Evolutionary conservation across 1,140 invertebrate species (phyloP).

Genomic region (Drosophila sulfurigaster): DNA sequence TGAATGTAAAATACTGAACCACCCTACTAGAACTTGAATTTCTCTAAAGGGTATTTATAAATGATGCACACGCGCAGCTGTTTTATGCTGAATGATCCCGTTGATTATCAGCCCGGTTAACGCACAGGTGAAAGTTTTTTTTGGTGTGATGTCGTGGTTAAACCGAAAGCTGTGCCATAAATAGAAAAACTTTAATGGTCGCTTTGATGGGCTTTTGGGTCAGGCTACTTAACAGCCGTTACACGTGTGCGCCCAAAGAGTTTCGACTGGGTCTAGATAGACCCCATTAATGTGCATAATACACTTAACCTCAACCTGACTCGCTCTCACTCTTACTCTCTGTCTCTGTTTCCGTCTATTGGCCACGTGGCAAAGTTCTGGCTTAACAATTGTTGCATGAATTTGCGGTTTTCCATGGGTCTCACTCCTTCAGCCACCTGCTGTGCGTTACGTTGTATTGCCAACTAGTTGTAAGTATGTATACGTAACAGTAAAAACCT

Average conservation of each 20-base stretch:
- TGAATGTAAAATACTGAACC: background rate
- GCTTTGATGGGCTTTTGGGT: slow-evolving; percentile 8
- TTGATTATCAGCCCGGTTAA: slow-evolving; percentile 47
- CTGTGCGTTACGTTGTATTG: slow-evolving; percentile 2
- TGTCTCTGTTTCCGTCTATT: no score
- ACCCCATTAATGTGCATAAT: slow-evolving; percentile 71
- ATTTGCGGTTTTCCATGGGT: slow-evolving; percentile 57
- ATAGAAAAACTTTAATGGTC: slow-evolving; percentile 56
- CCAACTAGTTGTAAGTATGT: slow-evolving; percentile 41
- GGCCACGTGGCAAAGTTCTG: slow-evolving; percentile 69
- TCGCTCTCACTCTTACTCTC: slow-evolving; percentile 15
- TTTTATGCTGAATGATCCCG: slow-evolving; percentile 28
- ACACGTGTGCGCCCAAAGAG: slow-evolving; percentile 65
- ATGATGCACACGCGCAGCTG: slow-evolving; percentile 24
- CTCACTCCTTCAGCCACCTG: background rate
- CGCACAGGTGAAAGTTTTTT: slow-evolving; percentile 38
- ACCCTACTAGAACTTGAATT: background rate
- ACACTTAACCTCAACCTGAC: slow-evolving; percentile 62
- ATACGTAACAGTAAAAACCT: slow-evolving; percentile 52
- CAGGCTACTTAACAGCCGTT: slow-evolving; percentile 63
- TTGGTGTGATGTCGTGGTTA: slow-evolving; percentile 17
- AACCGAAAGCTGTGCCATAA: slow-evolving; percentile 41
- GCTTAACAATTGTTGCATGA: slow-evolving; percentile 76
- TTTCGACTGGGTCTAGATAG: slow-evolving; percentile 34
- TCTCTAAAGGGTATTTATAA: background rate